Conservation (phyloP, 2,797 vertebrate species). For the Schizothorax lantsangensis region DNA sequence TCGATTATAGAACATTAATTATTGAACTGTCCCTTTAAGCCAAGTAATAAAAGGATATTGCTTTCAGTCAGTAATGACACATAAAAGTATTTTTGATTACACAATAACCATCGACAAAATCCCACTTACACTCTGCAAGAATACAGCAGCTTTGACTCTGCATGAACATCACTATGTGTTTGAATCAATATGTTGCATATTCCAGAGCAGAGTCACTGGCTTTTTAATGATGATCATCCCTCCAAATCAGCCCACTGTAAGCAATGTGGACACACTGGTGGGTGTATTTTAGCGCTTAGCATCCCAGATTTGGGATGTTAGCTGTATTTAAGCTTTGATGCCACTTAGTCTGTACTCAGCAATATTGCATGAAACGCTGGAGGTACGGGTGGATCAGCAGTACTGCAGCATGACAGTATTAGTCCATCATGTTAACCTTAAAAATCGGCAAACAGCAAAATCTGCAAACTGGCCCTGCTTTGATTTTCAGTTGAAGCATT, state of each 20-base stretch:
- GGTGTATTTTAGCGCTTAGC: neutral
- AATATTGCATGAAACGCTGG: neutral
- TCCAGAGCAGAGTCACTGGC: neutral
- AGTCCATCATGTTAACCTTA: neutral
- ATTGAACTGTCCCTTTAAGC: conserved; percentile 4
- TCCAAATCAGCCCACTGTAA: neutral
- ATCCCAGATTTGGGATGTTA: neutral
- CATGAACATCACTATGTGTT: neutral
- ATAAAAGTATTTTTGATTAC: conserved; percentile 32
- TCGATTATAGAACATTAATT: neutral
- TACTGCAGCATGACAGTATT: conserved; percentile 5
- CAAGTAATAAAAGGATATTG: conserved; percentile 23
- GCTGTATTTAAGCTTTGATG: conserved; percentile 4
- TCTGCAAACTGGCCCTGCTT: neutral
- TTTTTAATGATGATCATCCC: conserved; percentile 5
- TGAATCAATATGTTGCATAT: conserved; percentile 21
- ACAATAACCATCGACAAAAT: conserved; percentile 4
- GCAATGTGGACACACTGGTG: neutral
- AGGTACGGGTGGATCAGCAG: conserved; percentile 5
- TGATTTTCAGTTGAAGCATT: neutral
- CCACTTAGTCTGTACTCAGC: neutral
- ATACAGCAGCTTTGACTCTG: neutral
- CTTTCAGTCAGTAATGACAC: neutral
- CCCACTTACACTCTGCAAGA: neutral
- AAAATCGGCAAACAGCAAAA: neutral